Conservation (phyloP, 2,888 invertebrate species). For the Bugula neritina region DNA sequence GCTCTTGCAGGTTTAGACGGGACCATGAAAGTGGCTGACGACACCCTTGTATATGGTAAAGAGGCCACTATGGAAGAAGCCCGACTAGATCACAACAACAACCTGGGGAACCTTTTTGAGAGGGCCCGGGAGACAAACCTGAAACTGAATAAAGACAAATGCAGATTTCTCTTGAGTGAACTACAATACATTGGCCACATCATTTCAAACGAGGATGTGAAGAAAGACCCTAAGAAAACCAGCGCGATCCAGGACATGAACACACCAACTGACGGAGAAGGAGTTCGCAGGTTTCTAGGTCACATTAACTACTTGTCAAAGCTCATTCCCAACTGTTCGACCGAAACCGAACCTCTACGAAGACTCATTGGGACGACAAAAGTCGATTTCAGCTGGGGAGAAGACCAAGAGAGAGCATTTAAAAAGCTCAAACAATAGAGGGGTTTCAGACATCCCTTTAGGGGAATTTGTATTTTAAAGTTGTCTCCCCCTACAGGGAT, state of each 20-base stretch:
- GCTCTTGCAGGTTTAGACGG: too few relatives aligned
- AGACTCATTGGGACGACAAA: neutral
- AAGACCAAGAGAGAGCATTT: neutral
- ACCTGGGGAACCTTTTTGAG: neutral
- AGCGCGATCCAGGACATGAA: too few relatives aligned
- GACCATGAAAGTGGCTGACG: neutral
- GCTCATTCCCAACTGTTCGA: neutral
- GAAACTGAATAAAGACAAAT: neutral
- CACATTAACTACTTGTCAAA: neutral
- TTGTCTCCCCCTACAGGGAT: too few relatives aligned
- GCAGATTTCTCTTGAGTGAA: neutral
- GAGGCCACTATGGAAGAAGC: neutral
- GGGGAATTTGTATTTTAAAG: too few relatives aligned
- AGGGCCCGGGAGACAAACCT: neutral
- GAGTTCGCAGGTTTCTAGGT: neutral
- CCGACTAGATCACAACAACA: neutral
- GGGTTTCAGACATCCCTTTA: too few relatives aligned
- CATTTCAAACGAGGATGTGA: neutral
- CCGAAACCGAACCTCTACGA: neutral
- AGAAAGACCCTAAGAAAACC: neutral
- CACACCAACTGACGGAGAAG: neutral
- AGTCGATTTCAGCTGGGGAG: neutral
- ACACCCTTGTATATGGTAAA: neutral
- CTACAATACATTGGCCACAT: constrained; percentile 2
- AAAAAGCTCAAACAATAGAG: neutral